Conservation (phyloP, 2,113 vertebrate genomes). For the Isurus oxyrinchus region DNA sequence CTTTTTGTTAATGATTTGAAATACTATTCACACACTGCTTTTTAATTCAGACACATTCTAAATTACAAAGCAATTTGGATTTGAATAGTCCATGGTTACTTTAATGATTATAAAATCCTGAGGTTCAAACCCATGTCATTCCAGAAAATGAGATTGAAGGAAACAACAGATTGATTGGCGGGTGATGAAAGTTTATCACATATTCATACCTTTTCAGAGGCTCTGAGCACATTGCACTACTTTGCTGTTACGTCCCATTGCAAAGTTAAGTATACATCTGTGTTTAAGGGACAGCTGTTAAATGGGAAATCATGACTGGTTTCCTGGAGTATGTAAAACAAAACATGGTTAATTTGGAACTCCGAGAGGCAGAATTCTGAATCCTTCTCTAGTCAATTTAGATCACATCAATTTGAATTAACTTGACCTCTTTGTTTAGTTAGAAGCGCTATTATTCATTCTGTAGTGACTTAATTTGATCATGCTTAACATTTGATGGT, state of each 20-base stretch:
- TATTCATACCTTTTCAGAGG: not conserved
- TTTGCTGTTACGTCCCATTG: too few species aligned
- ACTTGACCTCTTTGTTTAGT: constrained; percentile 24
- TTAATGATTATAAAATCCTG: constrained; percentile 9
- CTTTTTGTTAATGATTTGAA: constrained; percentile 22
- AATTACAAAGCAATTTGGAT: constrained; percentile 21
- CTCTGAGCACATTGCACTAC: not conserved
- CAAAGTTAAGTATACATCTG: not conserved
- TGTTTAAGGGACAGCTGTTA: not conserved
- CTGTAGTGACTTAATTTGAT: not conserved
- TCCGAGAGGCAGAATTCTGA: not conserved
- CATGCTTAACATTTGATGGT: not conserved
- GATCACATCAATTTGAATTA: constrained; percentile 23
- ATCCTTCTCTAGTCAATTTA: not conserved
- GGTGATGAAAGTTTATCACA: not conserved
- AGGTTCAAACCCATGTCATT: constrained; percentile 16
- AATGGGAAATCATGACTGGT: not conserved
- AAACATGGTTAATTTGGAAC: not conserved
- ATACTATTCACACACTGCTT: constrained; percentile 15
- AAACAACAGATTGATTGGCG: not conserved
- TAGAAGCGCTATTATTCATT: not conserved
- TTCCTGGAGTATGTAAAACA: not conserved
- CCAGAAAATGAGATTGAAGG: not conserved
- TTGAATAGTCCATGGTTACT: not conserved
- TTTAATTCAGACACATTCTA: constrained; percentile 26